Conservation (phyloP, 2,113 vertebrate species). For the Brachypodius melanocephalos region DNA sequence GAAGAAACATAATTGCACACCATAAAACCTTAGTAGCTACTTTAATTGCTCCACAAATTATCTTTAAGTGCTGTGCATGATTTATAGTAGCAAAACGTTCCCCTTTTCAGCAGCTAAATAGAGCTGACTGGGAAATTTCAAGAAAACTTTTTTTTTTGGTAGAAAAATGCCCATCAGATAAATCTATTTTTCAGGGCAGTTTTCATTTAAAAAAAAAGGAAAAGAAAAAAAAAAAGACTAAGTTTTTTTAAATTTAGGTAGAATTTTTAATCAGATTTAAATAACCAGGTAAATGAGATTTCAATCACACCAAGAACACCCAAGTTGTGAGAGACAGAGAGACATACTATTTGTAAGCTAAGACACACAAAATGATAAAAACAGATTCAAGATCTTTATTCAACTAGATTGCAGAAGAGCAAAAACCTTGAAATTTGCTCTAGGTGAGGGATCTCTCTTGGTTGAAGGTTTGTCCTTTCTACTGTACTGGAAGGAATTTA, state of each 20-base stretch:
- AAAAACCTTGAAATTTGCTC: background rate
- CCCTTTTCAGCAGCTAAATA: background rate
- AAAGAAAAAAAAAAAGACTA: background rate
- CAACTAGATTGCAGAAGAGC: background rate
- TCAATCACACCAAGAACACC: background rate
- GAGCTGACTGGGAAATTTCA: background rate
- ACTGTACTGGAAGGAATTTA: background rate
- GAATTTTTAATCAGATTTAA: background rate
- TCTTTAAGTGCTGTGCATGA: background rate
- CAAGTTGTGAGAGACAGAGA: background rate
- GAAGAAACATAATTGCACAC: conserved; percentile 39
- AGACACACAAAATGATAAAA: background rate
- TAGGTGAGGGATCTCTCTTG: background rate
- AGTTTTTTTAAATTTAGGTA: background rate
- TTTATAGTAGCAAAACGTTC: background rate
- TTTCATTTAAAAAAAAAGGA: background rate
- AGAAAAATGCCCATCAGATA: background rate
- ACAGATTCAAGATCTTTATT: background rate
- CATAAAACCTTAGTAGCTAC: conserved; percentile 36
- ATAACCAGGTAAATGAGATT: background rate
- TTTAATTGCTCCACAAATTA: conserved; percentile 58
- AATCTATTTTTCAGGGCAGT: background rate
- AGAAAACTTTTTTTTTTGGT: background rate
- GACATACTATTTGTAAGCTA: background rate
- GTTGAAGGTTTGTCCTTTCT: background rate